phyloP scores from a whole-genome alignment of 2,113 vertebrate genomes.

The Puma concolor region DNA sequence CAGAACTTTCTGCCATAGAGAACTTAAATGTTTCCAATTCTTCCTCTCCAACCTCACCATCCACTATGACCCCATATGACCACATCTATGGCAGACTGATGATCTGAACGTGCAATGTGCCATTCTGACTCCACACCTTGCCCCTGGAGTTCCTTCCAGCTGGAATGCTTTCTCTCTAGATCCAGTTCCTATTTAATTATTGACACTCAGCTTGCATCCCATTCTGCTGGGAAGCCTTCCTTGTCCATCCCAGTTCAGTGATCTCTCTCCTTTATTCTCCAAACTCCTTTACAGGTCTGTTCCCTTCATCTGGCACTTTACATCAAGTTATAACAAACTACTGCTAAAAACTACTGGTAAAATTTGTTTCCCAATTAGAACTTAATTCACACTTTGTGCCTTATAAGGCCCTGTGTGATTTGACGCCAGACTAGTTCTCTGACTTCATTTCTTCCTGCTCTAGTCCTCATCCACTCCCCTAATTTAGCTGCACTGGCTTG shows the following conservation, averaged over 20 bases:
- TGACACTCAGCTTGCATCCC: not conserved
- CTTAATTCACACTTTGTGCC: not conserved
- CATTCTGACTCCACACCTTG: not conserved
- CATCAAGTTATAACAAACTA: not conserved
- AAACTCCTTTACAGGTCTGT: not conserved
- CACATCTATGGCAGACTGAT: not conserved
- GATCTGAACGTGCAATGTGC: too few species aligned
- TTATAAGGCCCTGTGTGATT: not conserved
- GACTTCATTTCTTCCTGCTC: not conserved
- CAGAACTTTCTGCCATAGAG: slow-evolving; percentile 78
- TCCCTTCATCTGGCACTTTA: not conserved
- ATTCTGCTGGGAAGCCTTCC: not conserved
- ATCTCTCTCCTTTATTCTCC: not conserved
- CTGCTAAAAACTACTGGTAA: not conserved
- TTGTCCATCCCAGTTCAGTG: not conserved
- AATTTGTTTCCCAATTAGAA: not conserved
- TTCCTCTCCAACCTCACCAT: too few species aligned
- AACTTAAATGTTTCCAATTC: not conserved
- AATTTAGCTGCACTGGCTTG: not conserved
- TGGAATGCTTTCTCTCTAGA: not conserved
- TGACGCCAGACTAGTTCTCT: not conserved
- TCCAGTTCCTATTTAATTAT: not conserved
- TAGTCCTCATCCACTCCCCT: not conserved
- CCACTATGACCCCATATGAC: not conserved
- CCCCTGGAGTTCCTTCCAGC: not conserved